Conservation (phyloP, 2,888 invertebrate species). For the Suillia variegata region DNA sequence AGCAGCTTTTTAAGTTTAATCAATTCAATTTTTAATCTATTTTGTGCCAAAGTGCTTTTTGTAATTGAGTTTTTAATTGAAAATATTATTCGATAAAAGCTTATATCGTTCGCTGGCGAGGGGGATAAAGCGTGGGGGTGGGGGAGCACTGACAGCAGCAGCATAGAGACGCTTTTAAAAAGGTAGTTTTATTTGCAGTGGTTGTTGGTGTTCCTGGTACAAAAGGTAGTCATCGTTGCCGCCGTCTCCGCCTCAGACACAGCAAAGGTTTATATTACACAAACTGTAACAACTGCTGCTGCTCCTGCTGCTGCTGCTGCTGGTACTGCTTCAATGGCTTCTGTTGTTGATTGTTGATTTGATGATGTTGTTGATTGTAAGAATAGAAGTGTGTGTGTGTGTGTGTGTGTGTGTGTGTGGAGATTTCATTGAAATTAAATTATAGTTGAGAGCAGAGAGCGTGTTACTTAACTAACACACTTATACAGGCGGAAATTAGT, state of each 20-base stretch:
- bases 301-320: background rate
- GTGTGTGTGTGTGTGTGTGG: too few species aligned
- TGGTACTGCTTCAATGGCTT: too few species aligned
- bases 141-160: too few species aligned
- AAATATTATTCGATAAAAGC: conserved; percentile 35
- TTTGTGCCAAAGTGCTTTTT: conserved; percentile 34
- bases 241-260: too few species aligned
- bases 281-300: background rate
- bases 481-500: too few species aligned
- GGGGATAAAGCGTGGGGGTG: too few species aligned
- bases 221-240: background rate
- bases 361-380: background rate
- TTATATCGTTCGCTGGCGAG: background rate
- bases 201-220: background rate
- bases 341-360: background rate
- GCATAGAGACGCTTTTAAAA: too few species aligned
- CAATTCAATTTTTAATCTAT: conserved; percentile 28
- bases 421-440: background rate
- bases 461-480: too few species aligned
- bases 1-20: conserved; percentile 16
- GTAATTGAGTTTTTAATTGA: conserved; percentile 44
- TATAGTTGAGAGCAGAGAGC: too few species aligned
- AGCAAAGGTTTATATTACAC: background rate
- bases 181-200: background rate
- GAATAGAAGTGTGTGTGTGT: too few species aligned